Conservation (phyloP, 1,140 invertebrate genomes). For the Drosophila repleta region DNA sequence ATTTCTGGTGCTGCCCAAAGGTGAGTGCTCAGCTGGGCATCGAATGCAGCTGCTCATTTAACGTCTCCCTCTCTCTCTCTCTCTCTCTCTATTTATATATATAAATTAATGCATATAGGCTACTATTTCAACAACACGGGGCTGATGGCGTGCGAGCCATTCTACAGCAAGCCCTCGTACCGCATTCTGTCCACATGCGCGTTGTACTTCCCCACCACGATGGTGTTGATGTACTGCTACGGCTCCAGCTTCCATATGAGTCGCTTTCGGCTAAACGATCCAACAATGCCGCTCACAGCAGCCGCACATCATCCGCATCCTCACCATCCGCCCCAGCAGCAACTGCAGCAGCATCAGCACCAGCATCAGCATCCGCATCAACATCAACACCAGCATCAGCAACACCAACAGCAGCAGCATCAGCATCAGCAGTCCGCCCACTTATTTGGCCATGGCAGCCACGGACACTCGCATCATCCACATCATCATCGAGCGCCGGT, state of each 20-base stretch:
- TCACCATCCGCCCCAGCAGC: conserved; percentile 57
- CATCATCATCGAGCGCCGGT: conserved; percentile 60
- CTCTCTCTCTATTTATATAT: neutral
- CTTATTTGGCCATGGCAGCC: conserved; percentile 49
- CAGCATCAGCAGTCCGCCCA: conserved; percentile 41
- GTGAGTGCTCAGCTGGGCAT: conserved; percentile 72
- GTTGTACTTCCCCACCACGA: conserved; percentile 94
- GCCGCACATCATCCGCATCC: conserved; percentile 78
- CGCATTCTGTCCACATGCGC: conserved; percentile 92
- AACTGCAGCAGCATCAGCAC: conserved; percentile 22
- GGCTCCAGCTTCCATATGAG: conserved; percentile 94
- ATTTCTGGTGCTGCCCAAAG: conserved; percentile 90
- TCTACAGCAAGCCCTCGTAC: conserved; percentile 89
- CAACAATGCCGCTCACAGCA: conserved; percentile 82
- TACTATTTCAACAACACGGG: conserved; percentile 94
- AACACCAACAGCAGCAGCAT: conserved; percentile 37
- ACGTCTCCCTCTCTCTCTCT: neutral
- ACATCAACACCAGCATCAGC: conserved; percentile 42
- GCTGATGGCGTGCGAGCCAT: conserved; percentile 93
- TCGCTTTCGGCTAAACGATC: conserved; percentile 88
- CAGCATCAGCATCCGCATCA: conserved; percentile 26
- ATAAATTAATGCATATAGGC: conserved; percentile 81
- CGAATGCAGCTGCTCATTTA: conserved; percentile 23
- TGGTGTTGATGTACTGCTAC: conserved; percentile 95
- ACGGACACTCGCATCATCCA: conserved; percentile 62